Evolutionary conservation across 2,888 invertebrate species (phyloP), one percentile per base, ranked within the genome.

Genomic region (Polydrusus tereticollis): DNA sequence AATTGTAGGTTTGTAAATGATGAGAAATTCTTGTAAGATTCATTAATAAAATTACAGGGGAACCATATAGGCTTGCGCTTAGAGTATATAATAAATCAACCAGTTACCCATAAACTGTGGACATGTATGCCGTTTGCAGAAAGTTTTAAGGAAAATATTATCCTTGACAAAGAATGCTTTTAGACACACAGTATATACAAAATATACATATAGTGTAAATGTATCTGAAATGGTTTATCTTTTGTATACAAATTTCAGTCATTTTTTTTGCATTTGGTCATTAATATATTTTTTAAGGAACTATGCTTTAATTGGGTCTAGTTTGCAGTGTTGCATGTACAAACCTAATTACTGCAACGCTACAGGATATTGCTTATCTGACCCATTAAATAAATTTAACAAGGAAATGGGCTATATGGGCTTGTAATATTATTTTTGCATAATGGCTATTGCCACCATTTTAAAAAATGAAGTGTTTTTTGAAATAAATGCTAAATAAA

Each of bases 41-140:
- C 81, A 79, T 81, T 80, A 80, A 80, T 78, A 73, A 80, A 79
- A 81, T 81, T 80, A 78, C 74, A 77, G 76, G 69, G 76, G 70
- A 69, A 67, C 67, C 55, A 62, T 67, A 62, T 50, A 55, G 60
- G 43, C 60, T 65, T 26, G 58, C 50, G 45, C 59, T 67, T 57
- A 59, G 67, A 69, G 62, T 41, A 5, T 41, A 18, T 69, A 55
- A 62, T 69, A 69, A 69, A 69, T 69, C 52, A 47, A 57, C 20
- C 33, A 41, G 14, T 7, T 41, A 43, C 26, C 57, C 66, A 43
- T 66, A 55, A 26, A 55, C 2, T 16, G 29, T 29, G 18, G 26
- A 58, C 43, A 14, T 29, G 23, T 36, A 29, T 29, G 18, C 55
- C 55, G 21, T n/a, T 26, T 5, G 7, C 26, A n/a, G n/a, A n/a